Percentiles rank a stretch among this genome's conserved stretches.
Conservation (phyloP, 2,113 vertebrate species). For the Cacatua alba region DNA sequence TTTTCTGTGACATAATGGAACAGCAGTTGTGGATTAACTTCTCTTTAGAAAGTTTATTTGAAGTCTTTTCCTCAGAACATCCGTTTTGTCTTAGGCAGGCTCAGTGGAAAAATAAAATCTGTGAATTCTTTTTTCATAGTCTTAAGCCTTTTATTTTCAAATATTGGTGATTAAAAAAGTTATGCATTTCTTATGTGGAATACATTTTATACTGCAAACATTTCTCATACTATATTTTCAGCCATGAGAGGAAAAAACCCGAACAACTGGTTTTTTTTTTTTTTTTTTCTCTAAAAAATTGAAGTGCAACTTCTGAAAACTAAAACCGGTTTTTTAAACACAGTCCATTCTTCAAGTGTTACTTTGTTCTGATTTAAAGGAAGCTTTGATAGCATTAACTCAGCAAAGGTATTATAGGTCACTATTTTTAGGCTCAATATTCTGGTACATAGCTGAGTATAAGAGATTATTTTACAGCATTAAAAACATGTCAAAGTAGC, state of each 20-base stretch:
- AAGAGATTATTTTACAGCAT: constrained; percentile 37
- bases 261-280: neutral
- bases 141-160: neutral
- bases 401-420: neutral
- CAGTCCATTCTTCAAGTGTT: neutral
- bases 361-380: neutral
- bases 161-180: neutral
- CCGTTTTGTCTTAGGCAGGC: neutral
- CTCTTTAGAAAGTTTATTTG: neutral
- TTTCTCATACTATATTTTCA: neutral
- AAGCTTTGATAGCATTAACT: constrained; percentile 25
- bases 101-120: neutral
- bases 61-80: neutral
- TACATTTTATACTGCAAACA: neutral
- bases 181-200: neutral
- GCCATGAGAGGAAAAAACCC: neutral
- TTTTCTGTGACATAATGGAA: neutral
- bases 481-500: constrained; percentile 9
- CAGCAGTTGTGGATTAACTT: neutral
- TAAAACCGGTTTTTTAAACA: neutral
- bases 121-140: neutral
- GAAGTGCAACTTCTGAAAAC: neutral
- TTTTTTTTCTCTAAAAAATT: neutral
- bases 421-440: constrained; percentile 9
- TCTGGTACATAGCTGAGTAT: neutral